These are phyloP conservation scores for Thalassophryne amazonica DNA, from an alignment of 2,797 vertebrate genomes.

Conservation along the genomic window DNA sequence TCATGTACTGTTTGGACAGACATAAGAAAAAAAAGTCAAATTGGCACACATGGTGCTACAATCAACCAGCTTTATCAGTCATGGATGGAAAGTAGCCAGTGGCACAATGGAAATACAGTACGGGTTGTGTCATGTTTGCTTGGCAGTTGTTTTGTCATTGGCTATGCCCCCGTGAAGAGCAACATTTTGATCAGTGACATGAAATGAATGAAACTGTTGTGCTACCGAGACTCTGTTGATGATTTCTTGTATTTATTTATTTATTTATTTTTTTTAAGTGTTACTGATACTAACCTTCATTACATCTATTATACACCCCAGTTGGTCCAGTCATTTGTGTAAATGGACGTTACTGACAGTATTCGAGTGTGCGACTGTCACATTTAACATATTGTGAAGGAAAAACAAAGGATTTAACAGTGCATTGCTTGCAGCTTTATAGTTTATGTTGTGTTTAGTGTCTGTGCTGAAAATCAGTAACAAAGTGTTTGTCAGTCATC, in stretches of 20 bases:
- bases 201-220: constrained; percentile 43
- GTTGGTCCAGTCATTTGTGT: constrained; percentile 5
- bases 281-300: constrained; percentile 24
- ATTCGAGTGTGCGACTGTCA: constrained; percentile 13
- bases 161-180: constrained; percentile 71
- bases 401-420: too few relatives aligned
- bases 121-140: constrained; percentile 74
- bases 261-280: constrained; percentile 31
- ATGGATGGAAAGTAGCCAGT: constrained; percentile 80
- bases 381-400: too few relatives aligned
- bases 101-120: constrained; percentile 83
- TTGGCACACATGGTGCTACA: constrained; percentile 66
- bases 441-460: constrained; percentile 8
- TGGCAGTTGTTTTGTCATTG: constrained; percentile 81
- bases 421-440: constrained; percentile 4
- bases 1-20: constrained; percentile 46
- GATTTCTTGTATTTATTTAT: constrained; percentile 17
- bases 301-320: background rate
- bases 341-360: constrained; percentile 4
- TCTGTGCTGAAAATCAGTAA: constrained; percentile 27
- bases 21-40: constrained; percentile 46
- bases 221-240: constrained; percentile 50
- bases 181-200: constrained; percentile 67
- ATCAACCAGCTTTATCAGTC: constrained; percentile 68
- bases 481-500: constrained; percentile 21